Evolutionary conservation across 2,888 invertebrate species (phyloP), one percentile per base, ranked within the genome.

Genomic region (Drosophila planitibia): DNA sequence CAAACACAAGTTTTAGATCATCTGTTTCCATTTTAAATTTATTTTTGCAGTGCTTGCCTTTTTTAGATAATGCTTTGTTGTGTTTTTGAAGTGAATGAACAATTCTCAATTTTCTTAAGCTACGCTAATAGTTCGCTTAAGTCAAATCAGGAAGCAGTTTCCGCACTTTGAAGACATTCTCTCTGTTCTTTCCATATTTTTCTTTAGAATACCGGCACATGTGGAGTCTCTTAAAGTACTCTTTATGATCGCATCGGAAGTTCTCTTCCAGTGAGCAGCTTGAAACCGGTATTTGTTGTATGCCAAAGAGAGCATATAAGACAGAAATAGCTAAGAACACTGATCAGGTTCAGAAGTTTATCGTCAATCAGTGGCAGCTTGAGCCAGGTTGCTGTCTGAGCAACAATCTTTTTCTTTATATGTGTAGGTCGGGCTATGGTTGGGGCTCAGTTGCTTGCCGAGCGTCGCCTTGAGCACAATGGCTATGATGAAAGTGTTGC

Each of bases 321-420:
- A 39, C 37, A 33, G 44, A 33, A 32, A n/a, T 37, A 49, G 25
- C 54, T 60, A n/a, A 73, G 49, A 65, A 86, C 90, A 84, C 67
- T 86, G 51, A 79, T 67, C 82, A 74, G 80, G 91, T 89, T 87
- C 70, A 79, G 47, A 63, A 71, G 89, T 33, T 73, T 90, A 76
- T 90, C 86, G 64, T 19, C 71, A 22, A 53, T 77, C 54, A 49
- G 44, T 44, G 57, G 60, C 53, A 58, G 37, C 25, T 33, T 22
- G 14, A 22, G 52, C 51, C 64, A 37, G 37, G 49, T 47, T 67
- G 60, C 68, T 70, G 44, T 22, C 65, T 35, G 64, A 52, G 59
- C 28, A 54, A 39, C 70, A 39, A 51, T 59, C 55, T 57, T 39
- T 39, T 25, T 69, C 49, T 55, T 0, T 12, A 39, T 68, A 44